These are phyloP conservation scores for Carabus problematicus DNA, from an alignment of 2,888 invertebrate genomes.

Conservation along the genomic window DNA sequence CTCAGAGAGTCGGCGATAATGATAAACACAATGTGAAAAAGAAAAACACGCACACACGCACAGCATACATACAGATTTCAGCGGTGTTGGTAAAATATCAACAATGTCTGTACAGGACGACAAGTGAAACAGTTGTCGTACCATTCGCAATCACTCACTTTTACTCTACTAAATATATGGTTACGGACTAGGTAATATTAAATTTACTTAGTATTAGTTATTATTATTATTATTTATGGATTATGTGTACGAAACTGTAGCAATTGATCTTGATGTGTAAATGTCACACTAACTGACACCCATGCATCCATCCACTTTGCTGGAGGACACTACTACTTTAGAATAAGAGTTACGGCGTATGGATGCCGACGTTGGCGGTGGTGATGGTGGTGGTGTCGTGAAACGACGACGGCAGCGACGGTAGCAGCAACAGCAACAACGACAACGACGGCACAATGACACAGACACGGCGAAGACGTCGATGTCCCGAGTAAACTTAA, in stretches of 20 bases:
- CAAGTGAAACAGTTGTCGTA: constrained; percentile 1
- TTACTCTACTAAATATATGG: constrained; percentile 17
- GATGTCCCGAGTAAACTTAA: constrained; percentile 58
- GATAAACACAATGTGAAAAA: constrained; percentile 51
- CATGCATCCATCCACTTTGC: constrained; percentile 28
- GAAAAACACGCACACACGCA: constrained; percentile 47
- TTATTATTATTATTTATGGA: constrained; percentile 8
- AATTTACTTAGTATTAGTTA: no score
- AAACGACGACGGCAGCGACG: constrained; percentile 50
- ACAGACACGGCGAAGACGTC: constrained; percentile 58
- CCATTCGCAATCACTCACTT: constrained; percentile 42
- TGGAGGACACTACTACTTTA: constrained; percentile 36
- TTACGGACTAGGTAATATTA: constrained; percentile 3
- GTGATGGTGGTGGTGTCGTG: constrained; percentile 34
- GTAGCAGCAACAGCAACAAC: constrained; percentile 53
- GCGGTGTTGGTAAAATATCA: constrained; percentile 16
- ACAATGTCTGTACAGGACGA: background rate
- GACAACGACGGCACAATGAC: constrained; percentile 56
- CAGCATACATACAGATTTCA: constrained; percentile 32
- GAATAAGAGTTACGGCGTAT: constrained; percentile 33
- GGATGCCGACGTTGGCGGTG: constrained; percentile 31
- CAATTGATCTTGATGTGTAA: constrained; percentile 5
- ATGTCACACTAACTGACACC: constrained; percentile 14
- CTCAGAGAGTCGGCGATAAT: constrained; percentile 53
- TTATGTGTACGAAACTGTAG: constrained; percentile 5